Conservation (phyloP, 2,888 invertebrate genomes). For the Pachymerium ferrugineum region DNA sequence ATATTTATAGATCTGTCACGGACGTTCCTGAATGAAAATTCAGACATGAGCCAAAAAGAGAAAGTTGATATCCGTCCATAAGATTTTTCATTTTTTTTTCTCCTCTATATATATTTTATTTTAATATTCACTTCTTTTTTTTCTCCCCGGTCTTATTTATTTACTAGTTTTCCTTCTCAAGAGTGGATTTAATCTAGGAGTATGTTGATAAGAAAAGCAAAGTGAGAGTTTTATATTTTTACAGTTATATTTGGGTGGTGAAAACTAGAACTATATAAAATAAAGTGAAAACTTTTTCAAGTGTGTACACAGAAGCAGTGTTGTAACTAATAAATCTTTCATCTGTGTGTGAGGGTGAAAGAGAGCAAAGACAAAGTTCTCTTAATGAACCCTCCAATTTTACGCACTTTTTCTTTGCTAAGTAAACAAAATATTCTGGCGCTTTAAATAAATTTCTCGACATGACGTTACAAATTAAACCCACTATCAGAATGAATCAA, state of each 20-base stretch:
- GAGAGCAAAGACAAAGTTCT: not conserved
- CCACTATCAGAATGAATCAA: not conserved
- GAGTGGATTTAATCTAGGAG: not conserved
- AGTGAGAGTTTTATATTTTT: constrained; percentile 7
- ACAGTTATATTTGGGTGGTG: not conserved
- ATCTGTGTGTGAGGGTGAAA: not conserved
- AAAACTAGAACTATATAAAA: not conserved
- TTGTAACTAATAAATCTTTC: not conserved
- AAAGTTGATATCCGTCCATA: not conserved
- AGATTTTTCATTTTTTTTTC: not conserved
- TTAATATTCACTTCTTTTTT: not conserved
- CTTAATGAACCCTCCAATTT: not conserved
- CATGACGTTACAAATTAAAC: not conserved
- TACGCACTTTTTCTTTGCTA: not conserved
- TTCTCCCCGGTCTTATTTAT: not conserved
- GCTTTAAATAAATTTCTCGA: not conserved
- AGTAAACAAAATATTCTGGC: constrained; percentile 20
- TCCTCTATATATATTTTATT: not conserved
- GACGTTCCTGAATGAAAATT: constrained; percentile 14
- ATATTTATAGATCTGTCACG: constrained; percentile 9
- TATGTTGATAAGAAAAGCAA: not conserved
- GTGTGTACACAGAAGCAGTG: not conserved
- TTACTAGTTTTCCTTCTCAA: no score
- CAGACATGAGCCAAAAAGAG: constrained; percentile 6
- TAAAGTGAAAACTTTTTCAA: not conserved